Evolutionary conservation across 2,113 vertebrate genomes (phyloP).

Genomic region (Colaptes auratus): DNA sequence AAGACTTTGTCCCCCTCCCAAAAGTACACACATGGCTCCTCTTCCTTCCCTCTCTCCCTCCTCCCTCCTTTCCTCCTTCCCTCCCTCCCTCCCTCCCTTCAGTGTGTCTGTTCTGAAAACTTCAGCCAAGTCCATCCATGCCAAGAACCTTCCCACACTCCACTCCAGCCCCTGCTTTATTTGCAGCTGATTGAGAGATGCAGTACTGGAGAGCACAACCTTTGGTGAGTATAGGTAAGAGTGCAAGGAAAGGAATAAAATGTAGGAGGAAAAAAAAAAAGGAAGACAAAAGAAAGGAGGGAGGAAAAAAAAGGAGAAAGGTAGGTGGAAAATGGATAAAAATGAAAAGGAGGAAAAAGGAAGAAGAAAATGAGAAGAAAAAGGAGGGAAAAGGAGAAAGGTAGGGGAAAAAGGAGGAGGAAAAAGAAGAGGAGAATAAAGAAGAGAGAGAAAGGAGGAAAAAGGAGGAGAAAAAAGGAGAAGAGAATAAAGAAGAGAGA

Average conservation of each 20-base stretch:
- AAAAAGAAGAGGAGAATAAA: rapidly evolving
- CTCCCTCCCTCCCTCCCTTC: neutral
- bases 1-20: neutral
- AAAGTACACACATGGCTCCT: neutral
- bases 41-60: neutral
- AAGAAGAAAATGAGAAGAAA: no score
- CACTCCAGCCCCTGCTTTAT: slow-evolving; percentile 19
- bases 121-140: neutral
- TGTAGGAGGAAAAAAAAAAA: neutral
- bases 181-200: neutral
- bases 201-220: neutral
- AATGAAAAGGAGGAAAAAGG: no score
- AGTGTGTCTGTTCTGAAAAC: neutral
- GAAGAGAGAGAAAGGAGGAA: rapidly evolving
- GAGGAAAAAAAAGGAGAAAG: no score
- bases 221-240: neutral
- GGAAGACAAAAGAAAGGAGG: neutral
- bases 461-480: neutral
- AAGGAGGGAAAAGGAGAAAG: rapidly evolving
- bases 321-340: no score
- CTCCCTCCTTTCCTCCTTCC: neutral
- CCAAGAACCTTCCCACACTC: slow-evolving; percentile 5
- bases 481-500: neutral
- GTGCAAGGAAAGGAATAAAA: neutral
- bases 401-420: rapidly evolving